These are phyloP conservation scores for Psephotus haematonotus DNA, from an alignment of 2,113 vertebrate genomes.

Conservation along the genomic window DNA sequence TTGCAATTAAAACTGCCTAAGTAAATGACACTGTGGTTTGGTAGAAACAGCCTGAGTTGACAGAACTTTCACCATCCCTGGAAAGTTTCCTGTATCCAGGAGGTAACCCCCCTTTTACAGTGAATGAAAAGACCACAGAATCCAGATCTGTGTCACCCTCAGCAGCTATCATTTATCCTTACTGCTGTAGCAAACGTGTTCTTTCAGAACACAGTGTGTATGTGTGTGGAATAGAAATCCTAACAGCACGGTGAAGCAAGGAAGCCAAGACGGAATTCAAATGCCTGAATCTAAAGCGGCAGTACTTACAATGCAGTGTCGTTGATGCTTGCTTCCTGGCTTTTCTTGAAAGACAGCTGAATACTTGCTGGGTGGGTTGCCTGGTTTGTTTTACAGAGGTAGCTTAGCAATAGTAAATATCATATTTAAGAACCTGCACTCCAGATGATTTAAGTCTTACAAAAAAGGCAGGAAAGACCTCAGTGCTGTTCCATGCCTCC, in stretches of 20 bases:
- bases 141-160: background rate
- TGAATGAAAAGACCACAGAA: background rate
- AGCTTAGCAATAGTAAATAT: background rate
- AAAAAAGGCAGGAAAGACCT: background rate
- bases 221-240: background rate
- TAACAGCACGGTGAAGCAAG: rapidly evolving
- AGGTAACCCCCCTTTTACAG: background rate
- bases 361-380: background rate
- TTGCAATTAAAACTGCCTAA: background rate
- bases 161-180: background rate
- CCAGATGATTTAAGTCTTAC: background rate
- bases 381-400: background rate
- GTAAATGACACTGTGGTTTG: background rate
- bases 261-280: background rate
- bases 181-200: background rate
- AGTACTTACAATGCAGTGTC: background rate
- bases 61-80: background rate
- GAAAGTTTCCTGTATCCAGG: background rate
- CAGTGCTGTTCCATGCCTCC: background rate
- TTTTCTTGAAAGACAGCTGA: background rate
- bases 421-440: background rate
- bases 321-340: background rate
- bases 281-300: background rate
- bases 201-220: background rate
- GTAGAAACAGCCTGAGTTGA: background rate